Base-by-base conservation (phyloP, 2,797 vertebrate genomes). In the Kryptopterus vitreolus region DNA sequence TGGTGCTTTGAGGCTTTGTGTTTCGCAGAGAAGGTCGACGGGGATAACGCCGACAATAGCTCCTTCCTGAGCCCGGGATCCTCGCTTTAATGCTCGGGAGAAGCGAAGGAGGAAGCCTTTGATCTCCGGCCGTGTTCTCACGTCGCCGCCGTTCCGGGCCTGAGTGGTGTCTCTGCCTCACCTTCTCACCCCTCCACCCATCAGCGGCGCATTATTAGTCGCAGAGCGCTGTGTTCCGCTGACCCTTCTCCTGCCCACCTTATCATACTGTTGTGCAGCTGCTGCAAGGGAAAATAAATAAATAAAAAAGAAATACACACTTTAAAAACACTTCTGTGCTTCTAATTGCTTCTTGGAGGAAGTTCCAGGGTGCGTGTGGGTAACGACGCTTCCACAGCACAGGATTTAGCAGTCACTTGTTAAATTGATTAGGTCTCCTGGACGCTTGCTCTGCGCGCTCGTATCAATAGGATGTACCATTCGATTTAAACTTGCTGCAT, bases 141-240 rank as follows among this genome's bases (percentile, higher is more conserved):
- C 26, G 3, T 18, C 68, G 26, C 20, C 48, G 50, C 46, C 18
- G 12, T 70, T 22, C 26, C 15, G 31, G 68, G 5, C 46, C 68
- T 3, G 48, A 31, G 68, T 11, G 26, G 48, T 22, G 18, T 31
- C 18, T 70, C 68, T 52, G 26, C 68, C 24, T 52, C 29, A 31
- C 52, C 61, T 35, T 53, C 29, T 52, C 55, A 52, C 69, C 65
- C 69, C 53, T 75, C 53, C 79, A 77, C 74, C 80, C 50, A 78
- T 82, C 80, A 80, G 77, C 79, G 61, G 82, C 52, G 68, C 62
- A 84, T 86, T 76, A 84, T 84, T 78, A 84, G 81, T 75, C 70
- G 59, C 80, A 63, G 48, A 82, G 82, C 77, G 76, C 72, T 38
- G 72, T 38, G 63, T 70, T 76, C 69, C 46, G 43, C 43, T 77